A percentile compares a stretch with the other conserved stretches of the same genome.
phyloP scores from a whole-genome alignment of 2,888 invertebrate genomes.

The Diarsia brunnea region DNA sequence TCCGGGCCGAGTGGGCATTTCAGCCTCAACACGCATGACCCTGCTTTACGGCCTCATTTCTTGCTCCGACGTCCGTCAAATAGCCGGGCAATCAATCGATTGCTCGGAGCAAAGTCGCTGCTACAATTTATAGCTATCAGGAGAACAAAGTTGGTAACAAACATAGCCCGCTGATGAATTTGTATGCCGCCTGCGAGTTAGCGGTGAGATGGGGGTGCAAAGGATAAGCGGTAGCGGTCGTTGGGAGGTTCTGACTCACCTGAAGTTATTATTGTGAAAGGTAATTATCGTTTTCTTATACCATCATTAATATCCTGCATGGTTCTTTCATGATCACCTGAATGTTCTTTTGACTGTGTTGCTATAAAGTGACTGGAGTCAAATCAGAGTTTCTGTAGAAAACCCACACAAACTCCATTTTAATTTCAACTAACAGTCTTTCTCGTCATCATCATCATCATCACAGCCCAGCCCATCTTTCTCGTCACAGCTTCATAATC shows the following conservation, averaged over 20 bases:
- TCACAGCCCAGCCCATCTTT: no score
- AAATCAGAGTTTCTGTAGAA: background rate
- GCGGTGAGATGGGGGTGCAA: constrained; percentile 50
- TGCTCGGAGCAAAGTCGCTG: constrained; percentile 48
- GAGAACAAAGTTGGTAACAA: constrained; percentile 83
- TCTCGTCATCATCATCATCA: no score
- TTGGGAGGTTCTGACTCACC: background rate
- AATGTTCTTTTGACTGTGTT: background rate
- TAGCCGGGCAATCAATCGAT: constrained; percentile 64
- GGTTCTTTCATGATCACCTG: background rate
- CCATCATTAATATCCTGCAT: background rate
- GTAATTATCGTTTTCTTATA: background rate
- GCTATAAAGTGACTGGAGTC: background rate
- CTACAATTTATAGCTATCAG: constrained; percentile 78
- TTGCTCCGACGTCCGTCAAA: constrained; percentile 52
- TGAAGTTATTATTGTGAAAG: background rate
- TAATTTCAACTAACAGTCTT: background rate
- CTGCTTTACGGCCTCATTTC: constrained; percentile 31
- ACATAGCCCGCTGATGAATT: constrained; percentile 79
- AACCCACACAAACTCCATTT: background rate
- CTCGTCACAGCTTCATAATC: background rate
- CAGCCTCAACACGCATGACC: constrained; percentile 41
- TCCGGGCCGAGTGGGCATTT: background rate
- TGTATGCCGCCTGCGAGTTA: constrained; percentile 79
- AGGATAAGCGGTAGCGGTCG: constrained; percentile 44